phyloP scores from a whole-genome alignment of 2,797 vertebrate species.

The Hippocampus kuda region DNA sequence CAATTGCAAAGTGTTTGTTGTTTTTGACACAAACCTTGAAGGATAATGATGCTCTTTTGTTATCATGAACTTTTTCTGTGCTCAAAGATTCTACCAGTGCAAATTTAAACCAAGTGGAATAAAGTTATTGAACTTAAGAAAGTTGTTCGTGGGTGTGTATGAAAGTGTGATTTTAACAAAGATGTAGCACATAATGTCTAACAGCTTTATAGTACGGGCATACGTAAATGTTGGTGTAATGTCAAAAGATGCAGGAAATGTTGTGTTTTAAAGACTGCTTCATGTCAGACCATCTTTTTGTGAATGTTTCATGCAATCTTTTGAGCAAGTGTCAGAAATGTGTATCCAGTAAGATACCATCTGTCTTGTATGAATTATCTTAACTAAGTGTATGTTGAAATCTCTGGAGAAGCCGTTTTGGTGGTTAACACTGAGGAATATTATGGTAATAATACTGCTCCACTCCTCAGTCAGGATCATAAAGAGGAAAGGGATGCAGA shows the following conservation, averaged over 20 bases:
- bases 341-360: background rate
- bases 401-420: background rate
- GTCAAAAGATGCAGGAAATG: background rate
- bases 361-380: background rate
- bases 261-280: background rate
- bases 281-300: conserved; percentile 9
- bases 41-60: background rate
- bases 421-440: background rate
- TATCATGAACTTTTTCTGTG: background rate
- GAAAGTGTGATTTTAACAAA: background rate
- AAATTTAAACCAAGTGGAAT: background rate
- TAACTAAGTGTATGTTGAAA: background rate
- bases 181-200: conserved; percentile 4
- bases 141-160: background rate
- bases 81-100: background rate
- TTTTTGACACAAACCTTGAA: background rate
- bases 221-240: background rate
- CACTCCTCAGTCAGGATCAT: conserved; percentile 37
- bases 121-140: background rate
- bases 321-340: conserved; percentile 10
- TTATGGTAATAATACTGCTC: conserved; percentile 10
- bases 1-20: background rate
- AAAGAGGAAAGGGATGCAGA: conserved; percentile 21
- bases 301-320: conserved; percentile 19
- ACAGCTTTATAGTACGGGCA: conserved; percentile 7